Evolutionary conservation across 2,888 invertebrate species (phyloP), one percentile per base, ranked within the genome.

Genomic region (Harmothoe impar): DNA sequence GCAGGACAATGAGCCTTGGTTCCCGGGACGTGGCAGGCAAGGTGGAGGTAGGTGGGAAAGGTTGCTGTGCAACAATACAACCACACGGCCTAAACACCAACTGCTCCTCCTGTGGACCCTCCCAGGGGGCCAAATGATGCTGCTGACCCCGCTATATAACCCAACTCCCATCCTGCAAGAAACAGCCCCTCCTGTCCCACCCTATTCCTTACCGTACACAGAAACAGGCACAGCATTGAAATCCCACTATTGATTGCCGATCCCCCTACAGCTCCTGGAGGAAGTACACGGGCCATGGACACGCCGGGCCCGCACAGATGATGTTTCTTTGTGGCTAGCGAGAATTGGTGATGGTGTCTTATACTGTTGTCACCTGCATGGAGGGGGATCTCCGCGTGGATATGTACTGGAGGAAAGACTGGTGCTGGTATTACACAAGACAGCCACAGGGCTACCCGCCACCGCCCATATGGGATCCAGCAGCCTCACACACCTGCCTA

Each of bases 211-310:
- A n/a, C 62, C 15, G 12, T 62, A 12, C 54, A 52, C 20, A 20
- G 62, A 62, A 62, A 62, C 23, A 15, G 15, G 3, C n/a, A n/a
- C 62, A 15, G 7, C 62, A n/a, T 12, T 62, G 62, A n/a, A 52
- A 62, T 20, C 62, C 62, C n/a, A n/a, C 15, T 62, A 62, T 62
- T 62, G 62, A 62, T 62, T 62, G 15, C n/a, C 62, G 62, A 62
- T 62, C 62, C 43, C 43, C 43, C 10, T 43, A 43, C 3, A 43
- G 62, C 23, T 20, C 23, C 62, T 62, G n/a, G 62, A 43, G 43
- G n/a, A 62, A 62, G 20, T 62, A 20, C 62, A 52, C 17, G 54
- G 54, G 54, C 54, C 12, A 62, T 20, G 62, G 62, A 62, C 62
- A 62, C 20, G 20, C 62, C 15, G 23, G 20, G n/a, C 20, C 23